A percentile compares a stretch with the other conserved stretches of the same genome.
phyloP scores from a whole-genome alignment of 37 sponge, comb jelly and placozoan species.

The Halisarca cf. caerulea region DNA sequence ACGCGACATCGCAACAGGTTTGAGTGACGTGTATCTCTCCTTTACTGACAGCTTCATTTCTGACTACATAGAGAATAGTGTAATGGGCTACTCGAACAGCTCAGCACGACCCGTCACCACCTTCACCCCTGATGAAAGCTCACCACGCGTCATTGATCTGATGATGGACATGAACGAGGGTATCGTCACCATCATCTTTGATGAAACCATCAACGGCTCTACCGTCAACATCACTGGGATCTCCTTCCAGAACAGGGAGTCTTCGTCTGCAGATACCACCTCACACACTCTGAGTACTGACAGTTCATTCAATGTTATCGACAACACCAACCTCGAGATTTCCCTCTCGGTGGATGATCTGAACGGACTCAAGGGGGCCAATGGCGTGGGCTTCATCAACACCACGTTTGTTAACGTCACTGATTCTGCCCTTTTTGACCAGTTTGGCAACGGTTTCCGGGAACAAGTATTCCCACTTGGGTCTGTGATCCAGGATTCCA shows the following conservation, averaged over 20 bases:
- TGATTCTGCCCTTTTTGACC: conserved; percentile 52
- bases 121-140: conserved; percentile 35
- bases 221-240: conserved; percentile 48
- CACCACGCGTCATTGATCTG: conserved; percentile 46
- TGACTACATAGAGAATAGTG: conserved; percentile 58
- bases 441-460: conserved; percentile 57
- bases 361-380: conserved; percentile 58
- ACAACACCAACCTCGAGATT: conserved; percentile 54
- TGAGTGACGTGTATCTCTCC: conserved; percentile 54
- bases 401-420: conserved; percentile 63
- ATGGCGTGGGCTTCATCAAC: conserved; percentile 52
- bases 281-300: not conserved
- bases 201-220: conserved; percentile 62
- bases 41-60: conserved; percentile 50
- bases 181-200: conserved; percentile 63
- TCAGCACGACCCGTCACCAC: conserved; percentile 23
- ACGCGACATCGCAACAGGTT: conserved; percentile 44
- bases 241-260: conserved; percentile 40
- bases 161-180: conserved; percentile 58
- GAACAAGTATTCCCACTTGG: conserved; percentile 33
- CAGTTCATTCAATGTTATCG: conserved; percentile 31
- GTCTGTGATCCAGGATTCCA: conserved; percentile 42
- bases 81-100: conserved; percentile 26
- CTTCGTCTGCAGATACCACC: not conserved
- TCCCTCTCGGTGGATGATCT: conserved; percentile 54